Conservation (phyloP, 2,113 vertebrate species). For the Osmerus mordax region DNA sequence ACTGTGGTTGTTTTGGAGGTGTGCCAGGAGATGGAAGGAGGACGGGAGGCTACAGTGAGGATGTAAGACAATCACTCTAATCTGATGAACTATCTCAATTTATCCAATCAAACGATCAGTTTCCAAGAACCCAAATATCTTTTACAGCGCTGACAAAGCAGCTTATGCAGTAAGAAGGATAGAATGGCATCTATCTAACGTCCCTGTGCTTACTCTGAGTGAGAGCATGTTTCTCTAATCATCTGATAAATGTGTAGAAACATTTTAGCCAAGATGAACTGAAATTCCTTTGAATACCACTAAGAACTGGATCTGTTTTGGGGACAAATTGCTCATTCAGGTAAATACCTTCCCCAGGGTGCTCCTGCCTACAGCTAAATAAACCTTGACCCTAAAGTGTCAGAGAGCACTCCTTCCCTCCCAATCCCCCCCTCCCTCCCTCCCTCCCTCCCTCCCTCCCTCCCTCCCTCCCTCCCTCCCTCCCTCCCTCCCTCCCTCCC, state of each 20-base stretch:
- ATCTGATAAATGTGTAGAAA: not conserved
- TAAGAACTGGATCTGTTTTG: not conserved
- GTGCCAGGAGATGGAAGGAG: not conserved
- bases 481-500: no score
- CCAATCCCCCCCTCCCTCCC: no score
- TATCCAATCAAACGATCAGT: slow-evolving; percentile 37
- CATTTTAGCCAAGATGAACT: no score
- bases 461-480: no score
- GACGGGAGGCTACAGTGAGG: not conserved
- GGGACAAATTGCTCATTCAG: slow-evolving; percentile 8
- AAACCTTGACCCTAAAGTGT: slow-evolving; percentile 34
- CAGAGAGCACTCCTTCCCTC: not conserved
- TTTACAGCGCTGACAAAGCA: not conserved
- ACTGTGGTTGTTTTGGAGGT: slow-evolving; percentile 2
- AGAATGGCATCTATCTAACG: not conserved
- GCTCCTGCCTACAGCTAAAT: slow-evolving; percentile 4
- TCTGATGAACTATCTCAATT: slow-evolving; percentile 22
- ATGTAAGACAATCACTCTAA: no score
- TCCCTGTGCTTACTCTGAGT: not conserved
- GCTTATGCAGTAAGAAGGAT: slow-evolving; percentile 7
- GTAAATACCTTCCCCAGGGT: slow-evolving; percentile 2
- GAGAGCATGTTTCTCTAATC: not conserved
- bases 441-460: no score
- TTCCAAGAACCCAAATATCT: slow-evolving; percentile 18
- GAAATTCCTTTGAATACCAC: not conserved